Evolutionary conservation across 1,140 invertebrate genomes (phyloP), one percentile per base, ranked within the genome.

Genomic region (Bathynomus jamesi): DNA sequence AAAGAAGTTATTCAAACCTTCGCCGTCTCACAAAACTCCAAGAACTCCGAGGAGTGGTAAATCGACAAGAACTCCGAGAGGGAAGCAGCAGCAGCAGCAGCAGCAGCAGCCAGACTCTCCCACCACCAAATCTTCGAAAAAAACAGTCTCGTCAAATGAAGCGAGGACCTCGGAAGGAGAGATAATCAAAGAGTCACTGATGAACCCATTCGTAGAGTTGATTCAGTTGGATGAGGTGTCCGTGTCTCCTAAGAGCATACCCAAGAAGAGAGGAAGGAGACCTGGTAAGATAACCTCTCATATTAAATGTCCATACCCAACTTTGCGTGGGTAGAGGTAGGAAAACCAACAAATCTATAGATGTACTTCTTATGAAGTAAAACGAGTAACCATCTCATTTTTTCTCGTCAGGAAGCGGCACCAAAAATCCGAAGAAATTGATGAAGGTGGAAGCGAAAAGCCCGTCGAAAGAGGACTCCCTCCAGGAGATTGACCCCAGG

Each of bases 381-480:
- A n/a, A n/a, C n/a, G n/a, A n/a, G n/a, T n/a, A n/a, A n/a, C n/a
- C n/a, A n/a, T n/a, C 32, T 8, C 7, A 40, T 40, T 40, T 40
- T 40, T 8, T 40, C 17, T 40, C 32, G 17, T 17, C 63, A 28
- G 62, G 25, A n/a, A 67, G 68, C 11, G 61, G 65, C 25, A 67
- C 71, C 17, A 63, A 67, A 69, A 66, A 65, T 1, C 64, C 65
- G 0, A 28, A 60, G 30, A 73, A 70, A 21, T 27, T 60, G 27
- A 40, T 31, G 7, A 67, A 67, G 66, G 30, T 73, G 64, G 75
- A 76, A 21, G 70, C 65, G n/a, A 71, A 63, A 11, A 17, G 40
- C 5, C 65, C 69, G 1, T n/a, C 32, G 32, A 17, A 40, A 8
- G 32, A 40, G 17, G 32, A 40, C 17, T 7, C 17, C 7, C 7